phyloP scores from a whole-genome alignment of 2,113 vertebrate genomes.

The Typhlomys cinereus region DNA sequence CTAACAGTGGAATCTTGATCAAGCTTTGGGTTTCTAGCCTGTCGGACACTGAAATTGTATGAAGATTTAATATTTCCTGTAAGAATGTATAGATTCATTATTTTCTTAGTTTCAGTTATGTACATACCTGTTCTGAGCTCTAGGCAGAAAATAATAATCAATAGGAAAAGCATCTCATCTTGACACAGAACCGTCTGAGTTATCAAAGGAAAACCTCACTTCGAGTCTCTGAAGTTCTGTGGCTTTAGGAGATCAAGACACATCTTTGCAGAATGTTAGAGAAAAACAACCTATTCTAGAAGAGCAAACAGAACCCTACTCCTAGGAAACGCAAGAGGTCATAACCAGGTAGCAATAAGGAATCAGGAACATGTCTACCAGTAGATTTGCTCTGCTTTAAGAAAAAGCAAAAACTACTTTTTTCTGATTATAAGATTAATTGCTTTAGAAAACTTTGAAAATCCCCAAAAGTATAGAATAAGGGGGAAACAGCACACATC shows the following conservation, averaged over 20 bases:
- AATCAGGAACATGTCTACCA: constrained; percentile 26
- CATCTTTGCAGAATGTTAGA: constrained; percentile 59
- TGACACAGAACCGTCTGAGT: background rate
- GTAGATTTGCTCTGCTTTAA: constrained; percentile 42
- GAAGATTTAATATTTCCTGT: background rate
- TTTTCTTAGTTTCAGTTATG: background rate
- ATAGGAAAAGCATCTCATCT: background rate
- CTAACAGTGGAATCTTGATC: background rate
- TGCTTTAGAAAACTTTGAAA: constrained; percentile 26
- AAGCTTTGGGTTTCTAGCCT: background rate
- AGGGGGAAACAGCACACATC: background rate
- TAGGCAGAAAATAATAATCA: background rate
- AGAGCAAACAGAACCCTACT: constrained; percentile 54
- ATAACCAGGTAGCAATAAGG: constrained; percentile 67
- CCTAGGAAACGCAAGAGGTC: constrained; percentile 71
- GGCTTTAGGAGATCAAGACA: background rate
- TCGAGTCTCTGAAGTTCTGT: constrained; percentile 22
- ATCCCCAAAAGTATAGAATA: constrained; percentile 14
- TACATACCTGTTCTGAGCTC: background rate
- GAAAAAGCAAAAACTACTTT: background rate
- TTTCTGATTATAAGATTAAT: constrained; percentile 37
- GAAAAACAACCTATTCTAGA: constrained; percentile 20
- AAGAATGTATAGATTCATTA: background rate
- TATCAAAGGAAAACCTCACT: background rate
- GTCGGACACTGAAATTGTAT: background rate